Evolutionary conservation across 2,888 invertebrate genomes (phyloP).

Genomic region (Chymomyza fuscimana): DNA sequence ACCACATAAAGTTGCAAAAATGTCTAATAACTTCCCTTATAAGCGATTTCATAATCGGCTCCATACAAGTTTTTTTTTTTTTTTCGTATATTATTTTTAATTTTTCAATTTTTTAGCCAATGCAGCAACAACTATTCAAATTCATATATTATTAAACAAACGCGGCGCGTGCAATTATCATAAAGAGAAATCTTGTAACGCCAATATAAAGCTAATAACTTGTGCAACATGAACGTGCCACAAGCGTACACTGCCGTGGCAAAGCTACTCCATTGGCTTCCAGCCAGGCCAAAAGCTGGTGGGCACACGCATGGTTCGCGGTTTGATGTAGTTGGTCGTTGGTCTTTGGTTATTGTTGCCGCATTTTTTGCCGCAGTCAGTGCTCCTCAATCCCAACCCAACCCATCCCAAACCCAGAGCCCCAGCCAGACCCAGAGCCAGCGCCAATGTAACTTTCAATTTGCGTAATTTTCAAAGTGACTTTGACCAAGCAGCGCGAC

Average conservation of each 20-base stretch:
- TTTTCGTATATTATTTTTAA: constrained; percentile 26
- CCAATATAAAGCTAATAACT: constrained; percentile 62
- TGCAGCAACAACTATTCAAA: constrained; percentile 31
- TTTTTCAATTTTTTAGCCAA: constrained; percentile 63
- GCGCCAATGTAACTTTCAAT: constrained; percentile 69
- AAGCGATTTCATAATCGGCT: background rate
- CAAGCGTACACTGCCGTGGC: background rate
- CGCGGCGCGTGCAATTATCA: constrained; percentile 62
- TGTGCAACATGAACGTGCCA: constrained; percentile 15
- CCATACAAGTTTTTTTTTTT: background rate
- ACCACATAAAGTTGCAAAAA: background rate
- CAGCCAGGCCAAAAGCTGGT: background rate
- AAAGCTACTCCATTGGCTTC: background rate
- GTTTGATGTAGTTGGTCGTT: too few relatives aligned
- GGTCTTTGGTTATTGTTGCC: background rate
- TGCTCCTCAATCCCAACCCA: background rate
- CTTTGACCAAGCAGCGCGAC: constrained; percentile 33
- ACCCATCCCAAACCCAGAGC: background rate
- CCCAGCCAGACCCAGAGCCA: constrained; percentile 18
- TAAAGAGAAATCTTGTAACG: constrained; percentile 66
- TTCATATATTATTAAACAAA: constrained; percentile 52
- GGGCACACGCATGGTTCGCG: background rate
- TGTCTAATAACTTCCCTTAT: background rate
- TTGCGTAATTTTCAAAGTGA: constrained; percentile 69
- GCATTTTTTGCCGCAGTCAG: constrained; percentile 19